Base-by-base conservation (phyloP, 1,140 invertebrate genomes). In the Helicoverpa armigera region DNA sequence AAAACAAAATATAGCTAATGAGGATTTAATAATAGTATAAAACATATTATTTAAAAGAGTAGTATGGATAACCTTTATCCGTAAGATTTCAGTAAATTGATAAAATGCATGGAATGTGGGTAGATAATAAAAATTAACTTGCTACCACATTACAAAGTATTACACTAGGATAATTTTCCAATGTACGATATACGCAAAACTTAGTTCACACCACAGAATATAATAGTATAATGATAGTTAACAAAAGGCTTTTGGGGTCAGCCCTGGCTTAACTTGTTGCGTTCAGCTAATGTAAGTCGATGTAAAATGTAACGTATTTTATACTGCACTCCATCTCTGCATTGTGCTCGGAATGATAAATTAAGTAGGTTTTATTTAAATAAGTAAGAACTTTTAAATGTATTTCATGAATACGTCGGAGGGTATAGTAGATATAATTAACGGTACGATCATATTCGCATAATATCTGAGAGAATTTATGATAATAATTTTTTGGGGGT, bases 221-320 rank as follows among this genome's bases (percentile, higher is more conserved):
- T 75, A 70, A 79, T 56, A 58, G 12, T 60, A 79, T 79, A 79
- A 79, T 58, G 3, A 16, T 48, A 29, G 35, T 82, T 83, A 75
- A 80, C 60, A 80, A 84, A 69, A 83, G 79, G 81, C 67, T 82
- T 63, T 48, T 73, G 72, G 63, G 72, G 75, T 77, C 76, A 78
- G 78, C 51, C 80, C 76, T 80, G 76, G 84, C 81, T 84, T 86
- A 60, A 89, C 87, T 89, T 89, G 87, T 89, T 89, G 87, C 87
- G 84, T 86, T 83, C 82, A 65, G 63, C 10, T 43, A 53, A 77
- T 63, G 75, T 58, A 48, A 23, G 7, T 16, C 65, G 48, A 48
- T 77, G 74, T 77, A 77, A 79, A 79, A 69, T 79, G 63, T 69
- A 23, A 50, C 63, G 9, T 65, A 75, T 63, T 63, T 75, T 61